phyloP scores from a whole-genome alignment of 2,113 vertebrate genomes.

The Delphinapterus leucas region DNA sequence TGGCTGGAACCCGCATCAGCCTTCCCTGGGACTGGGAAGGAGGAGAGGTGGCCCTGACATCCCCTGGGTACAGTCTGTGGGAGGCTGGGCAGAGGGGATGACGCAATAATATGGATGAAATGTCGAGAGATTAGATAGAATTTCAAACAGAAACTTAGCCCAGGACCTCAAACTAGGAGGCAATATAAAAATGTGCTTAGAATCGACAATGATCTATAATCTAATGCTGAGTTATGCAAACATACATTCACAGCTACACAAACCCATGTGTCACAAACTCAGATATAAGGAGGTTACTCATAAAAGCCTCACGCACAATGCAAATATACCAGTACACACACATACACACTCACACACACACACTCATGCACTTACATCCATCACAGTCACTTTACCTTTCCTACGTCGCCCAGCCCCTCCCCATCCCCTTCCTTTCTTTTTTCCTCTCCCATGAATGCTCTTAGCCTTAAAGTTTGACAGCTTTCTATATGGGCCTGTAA shows the following conservation, averaged over 20 bases:
- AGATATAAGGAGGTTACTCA: not conserved
- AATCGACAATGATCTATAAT: conserved; percentile 44
- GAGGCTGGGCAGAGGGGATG: not conserved
- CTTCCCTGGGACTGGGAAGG: not conserved
- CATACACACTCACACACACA: not conserved
- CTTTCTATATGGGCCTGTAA: not conserved
- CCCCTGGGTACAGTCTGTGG: not conserved
- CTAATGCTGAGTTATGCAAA: not conserved
- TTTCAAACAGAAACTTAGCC: conserved; percentile 67
- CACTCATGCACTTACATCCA: not conserved
- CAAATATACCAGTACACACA: not conserved
- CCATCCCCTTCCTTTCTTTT: not conserved
- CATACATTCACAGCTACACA: not conserved
- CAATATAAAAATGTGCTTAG: conserved; percentile 41
- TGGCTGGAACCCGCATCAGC: not conserved
- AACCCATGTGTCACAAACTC: not conserved
- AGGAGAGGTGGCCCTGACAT: not conserved
- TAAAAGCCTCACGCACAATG: not conserved
- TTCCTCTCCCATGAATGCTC: not conserved
- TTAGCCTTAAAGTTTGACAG: not conserved
- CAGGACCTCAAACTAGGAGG: conserved; percentile 40
- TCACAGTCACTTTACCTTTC: not conserved
- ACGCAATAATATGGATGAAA: conserved; percentile 59
- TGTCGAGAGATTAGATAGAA: conserved; percentile 58
- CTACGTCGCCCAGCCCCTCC: not conserved